Conservation (phyloP, 2,888 invertebrate species). For the Scrobipalpa costella region DNA sequence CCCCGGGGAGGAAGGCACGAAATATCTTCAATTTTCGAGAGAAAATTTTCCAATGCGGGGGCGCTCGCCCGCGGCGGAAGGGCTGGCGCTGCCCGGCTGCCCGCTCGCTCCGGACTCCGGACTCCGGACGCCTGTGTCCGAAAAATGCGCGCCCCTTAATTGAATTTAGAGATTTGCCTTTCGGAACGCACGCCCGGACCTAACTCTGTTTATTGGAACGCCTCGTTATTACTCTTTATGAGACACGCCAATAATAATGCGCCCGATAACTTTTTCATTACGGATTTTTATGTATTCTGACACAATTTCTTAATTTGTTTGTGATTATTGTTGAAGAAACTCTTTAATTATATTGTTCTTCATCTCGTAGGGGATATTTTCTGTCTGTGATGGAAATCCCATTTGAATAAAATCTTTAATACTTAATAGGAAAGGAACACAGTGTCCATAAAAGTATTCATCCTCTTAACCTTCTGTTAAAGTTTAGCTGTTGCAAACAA, state of each 20-base stretch:
- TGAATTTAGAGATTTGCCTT: conserved; percentile 80
- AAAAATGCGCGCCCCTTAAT: conserved; percentile 78
- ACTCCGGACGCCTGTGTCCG: conserved; percentile 71
- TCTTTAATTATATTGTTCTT: background rate
- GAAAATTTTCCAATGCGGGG: conserved; percentile 80
- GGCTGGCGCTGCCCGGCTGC: conserved; percentile 53
- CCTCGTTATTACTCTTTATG: conserved; percentile 65
- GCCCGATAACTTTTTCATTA: conserved; percentile 48
- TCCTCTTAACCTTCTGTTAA: no score
- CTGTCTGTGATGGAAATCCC: no score
- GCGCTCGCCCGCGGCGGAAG: conserved; percentile 76
- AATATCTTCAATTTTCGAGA: conserved; percentile 81
- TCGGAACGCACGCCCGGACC: conserved; percentile 66
- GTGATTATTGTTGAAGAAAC: background rate
- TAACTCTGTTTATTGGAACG: conserved; percentile 61
- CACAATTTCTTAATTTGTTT: background rate
- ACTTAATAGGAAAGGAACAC: no score
- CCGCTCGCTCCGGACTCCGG: conserved; percentile 46
- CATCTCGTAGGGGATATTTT: background rate
- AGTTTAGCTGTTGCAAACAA: background rate
- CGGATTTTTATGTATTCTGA: background rate
- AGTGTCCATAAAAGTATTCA: no score
- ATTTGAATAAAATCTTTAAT: no score
- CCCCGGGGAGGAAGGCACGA: conserved; percentile 77
- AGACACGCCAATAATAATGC: conserved; percentile 41